Conservation (phyloP, 2,113 vertebrate species). For the Onychorhynchus coronatus region DNA sequence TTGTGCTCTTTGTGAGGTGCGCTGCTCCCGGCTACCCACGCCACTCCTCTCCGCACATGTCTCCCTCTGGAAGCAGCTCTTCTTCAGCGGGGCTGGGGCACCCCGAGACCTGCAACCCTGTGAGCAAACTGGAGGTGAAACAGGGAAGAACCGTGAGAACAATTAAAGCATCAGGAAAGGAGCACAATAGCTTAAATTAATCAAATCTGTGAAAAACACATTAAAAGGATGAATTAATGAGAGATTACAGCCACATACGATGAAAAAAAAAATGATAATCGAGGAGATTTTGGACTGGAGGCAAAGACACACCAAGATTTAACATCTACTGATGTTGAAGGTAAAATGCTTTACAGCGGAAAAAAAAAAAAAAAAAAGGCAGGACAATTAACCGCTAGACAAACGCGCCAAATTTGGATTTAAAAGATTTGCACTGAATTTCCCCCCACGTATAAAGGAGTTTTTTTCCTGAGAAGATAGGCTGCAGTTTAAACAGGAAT, state of each 20-base stretch:
- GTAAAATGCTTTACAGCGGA: background rate
- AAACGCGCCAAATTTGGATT: background rate
- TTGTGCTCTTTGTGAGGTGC: background rate
- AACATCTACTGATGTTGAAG: background rate
- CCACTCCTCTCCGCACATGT: background rate
- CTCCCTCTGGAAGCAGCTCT: background rate
- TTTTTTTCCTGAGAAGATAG: background rate
- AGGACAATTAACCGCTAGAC: background rate
- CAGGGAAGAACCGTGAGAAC: background rate
- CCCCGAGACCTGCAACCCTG: background rate
- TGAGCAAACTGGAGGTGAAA: background rate
- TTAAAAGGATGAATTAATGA: background rate
- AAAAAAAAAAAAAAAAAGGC: background rate
- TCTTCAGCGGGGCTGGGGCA: fast-evolving
- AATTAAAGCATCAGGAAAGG: background rate
- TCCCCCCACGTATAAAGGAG: background rate
- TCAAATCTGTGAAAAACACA: background rate
- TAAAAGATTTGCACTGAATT: background rate
- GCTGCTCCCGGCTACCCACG: fast-evolving
- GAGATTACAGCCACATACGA: background rate
- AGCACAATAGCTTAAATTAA: background rate
- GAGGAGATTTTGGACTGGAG: background rate
- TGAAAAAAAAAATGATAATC: background rate
- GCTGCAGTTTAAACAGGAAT: slow-evolving; percentile 2
- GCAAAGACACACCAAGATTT: background rate